Evolutionary conservation across 2,888 invertebrate genomes (phyloP).

Genomic region (Pterostichus niger): DNA sequence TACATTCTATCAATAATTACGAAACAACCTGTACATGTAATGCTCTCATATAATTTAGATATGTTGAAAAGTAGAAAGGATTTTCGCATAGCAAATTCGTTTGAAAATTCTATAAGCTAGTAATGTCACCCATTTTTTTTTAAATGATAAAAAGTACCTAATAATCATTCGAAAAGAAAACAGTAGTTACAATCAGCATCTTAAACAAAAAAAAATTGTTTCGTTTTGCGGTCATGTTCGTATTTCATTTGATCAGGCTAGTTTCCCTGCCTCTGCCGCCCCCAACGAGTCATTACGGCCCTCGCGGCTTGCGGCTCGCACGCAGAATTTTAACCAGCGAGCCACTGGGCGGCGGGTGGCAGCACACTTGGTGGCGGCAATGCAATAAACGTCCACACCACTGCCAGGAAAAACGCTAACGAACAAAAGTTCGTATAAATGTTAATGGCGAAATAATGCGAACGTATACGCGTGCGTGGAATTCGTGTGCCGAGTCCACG

Average conservation of each 20-base stretch:
- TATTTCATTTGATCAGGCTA: conserved; percentile 47
- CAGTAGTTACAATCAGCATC: neutral
- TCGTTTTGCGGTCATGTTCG: conserved; percentile 22
- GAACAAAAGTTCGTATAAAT: conserved; percentile 67
- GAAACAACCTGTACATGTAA: too few relatives aligned
- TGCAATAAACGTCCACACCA: conserved; percentile 59
- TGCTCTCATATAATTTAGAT: too few relatives aligned
- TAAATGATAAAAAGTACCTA: too few relatives aligned
- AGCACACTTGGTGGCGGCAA: neutral
- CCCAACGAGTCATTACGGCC: conserved; percentile 33
- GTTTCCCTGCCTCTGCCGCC: too few relatives aligned
- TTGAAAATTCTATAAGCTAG: too few relatives aligned
- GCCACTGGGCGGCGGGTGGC: conserved; percentile 2
- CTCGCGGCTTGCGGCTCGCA: conserved; percentile 19
- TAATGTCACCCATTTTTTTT: too few relatives aligned
- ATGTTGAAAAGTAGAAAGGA: too few relatives aligned
- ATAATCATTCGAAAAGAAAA: too few relatives aligned
- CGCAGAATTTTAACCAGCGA: conserved; percentile 62
- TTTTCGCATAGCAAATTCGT: too few relatives aligned
- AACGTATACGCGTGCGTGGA: conserved; percentile 50
- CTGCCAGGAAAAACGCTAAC: conserved; percentile 63
- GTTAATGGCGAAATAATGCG: conserved; percentile 66
- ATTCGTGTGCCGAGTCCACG: conserved; percentile 23
- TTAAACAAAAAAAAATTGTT: conserved; percentile 26
- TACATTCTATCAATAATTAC: too few relatives aligned